Evolutionary conservation across 53 echinoderm and acorn worm species (phyloP).

Genomic region (Echinometra lucunter): DNA sequence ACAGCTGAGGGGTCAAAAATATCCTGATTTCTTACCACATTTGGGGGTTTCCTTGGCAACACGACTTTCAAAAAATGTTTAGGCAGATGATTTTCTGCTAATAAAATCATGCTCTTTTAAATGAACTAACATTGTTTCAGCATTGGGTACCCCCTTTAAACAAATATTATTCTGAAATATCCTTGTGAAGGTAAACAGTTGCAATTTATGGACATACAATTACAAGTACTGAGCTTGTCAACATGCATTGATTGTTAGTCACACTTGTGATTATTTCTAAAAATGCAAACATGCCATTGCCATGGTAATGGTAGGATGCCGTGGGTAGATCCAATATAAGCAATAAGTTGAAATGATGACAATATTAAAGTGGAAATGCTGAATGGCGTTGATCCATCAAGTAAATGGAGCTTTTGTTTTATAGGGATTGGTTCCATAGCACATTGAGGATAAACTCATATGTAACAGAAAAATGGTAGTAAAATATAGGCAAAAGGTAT

Average conservation of each 20-base stretch:
- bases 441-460: background rate
- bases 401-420: background rate
- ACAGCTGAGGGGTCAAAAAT: too few relatives aligned
- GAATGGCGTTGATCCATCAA: background rate
- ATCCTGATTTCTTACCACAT: too few relatives aligned
- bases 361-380: background rate
- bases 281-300: conserved; percentile 1
- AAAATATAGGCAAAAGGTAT: background rate
- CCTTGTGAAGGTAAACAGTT: background rate
- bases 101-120: too few relatives aligned
- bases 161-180: too few relatives aligned
- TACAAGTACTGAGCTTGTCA: background rate
- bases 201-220: background rate
- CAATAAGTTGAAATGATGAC: background rate
- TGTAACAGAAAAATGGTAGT: background rate
- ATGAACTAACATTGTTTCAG: too few relatives aligned
- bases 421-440: background rate
- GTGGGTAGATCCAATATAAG: background rate
- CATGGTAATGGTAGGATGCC: background rate
- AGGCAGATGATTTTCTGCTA: too few relatives aligned
- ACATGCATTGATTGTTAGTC: background rate
- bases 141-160: too few relatives aligned
- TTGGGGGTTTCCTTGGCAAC: too few relatives aligned
- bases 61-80: too few relatives aligned
- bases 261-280: background rate